Conservation (phyloP, 2,888 invertebrate species). For the Coelinius sp. region DNA sequence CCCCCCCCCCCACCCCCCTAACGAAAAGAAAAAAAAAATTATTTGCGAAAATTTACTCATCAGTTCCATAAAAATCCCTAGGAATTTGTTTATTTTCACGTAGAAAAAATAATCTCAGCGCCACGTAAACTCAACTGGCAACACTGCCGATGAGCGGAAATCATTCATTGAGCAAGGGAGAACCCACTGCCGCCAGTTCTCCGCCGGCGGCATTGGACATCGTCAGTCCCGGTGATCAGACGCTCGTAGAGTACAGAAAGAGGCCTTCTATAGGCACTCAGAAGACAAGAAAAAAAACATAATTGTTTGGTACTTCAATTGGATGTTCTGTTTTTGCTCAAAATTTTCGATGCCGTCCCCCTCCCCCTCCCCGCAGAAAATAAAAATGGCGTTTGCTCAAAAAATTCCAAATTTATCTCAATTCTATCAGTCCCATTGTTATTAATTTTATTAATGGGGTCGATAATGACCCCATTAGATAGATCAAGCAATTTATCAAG, state of each 20-base stretch:
- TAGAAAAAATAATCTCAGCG: slow-evolving; percentile 27
- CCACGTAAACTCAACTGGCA: slow-evolving; percentile 58
- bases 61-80: not conserved
- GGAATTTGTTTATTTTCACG: slow-evolving; percentile 19
- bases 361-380: not conserved
- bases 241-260: not conserved
- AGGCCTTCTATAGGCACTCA: slow-evolving; percentile 10
- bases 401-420: not conserved
- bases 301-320: not conserved
- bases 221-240: slow-evolving; percentile 24
- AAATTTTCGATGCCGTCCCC: not conserved
- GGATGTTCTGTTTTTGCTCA: slow-evolving; percentile 12
- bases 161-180: slow-evolving; percentile 68
- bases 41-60: too few species aligned
- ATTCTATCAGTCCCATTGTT: not conserved
- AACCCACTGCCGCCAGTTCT: slow-evolving; percentile 44
- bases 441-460: not conserved
- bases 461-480: not conserved
- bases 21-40: too few species aligned
- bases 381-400: too few species aligned
- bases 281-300: not conserved
- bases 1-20: too few species aligned
- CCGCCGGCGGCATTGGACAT: slow-evolving; percentile 37
- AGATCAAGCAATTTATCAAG: too few species aligned
- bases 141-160: slow-evolving; percentile 69